Evolutionary conservation across 1,140 invertebrate genomes (phyloP), one percentile per base, ranked within the genome.

Genomic region (Cyclargus thomasi): DNA sequence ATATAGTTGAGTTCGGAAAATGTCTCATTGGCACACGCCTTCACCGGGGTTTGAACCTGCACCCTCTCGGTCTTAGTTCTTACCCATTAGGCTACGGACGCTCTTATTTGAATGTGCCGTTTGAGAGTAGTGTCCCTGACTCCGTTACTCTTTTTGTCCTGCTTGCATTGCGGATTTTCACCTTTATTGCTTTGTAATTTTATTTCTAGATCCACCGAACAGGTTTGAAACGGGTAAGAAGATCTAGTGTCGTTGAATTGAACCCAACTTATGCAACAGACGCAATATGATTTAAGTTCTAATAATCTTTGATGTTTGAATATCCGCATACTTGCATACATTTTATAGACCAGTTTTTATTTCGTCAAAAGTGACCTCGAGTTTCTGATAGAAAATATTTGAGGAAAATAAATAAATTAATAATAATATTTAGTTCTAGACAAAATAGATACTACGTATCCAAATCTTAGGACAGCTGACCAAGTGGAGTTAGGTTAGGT

Each of bases 71-170:
- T n/a, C n/a, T n/a, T n/a, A n/a, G n/a, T n/a, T n/a, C n/a, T n/a
- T n/a, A n/a, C n/a, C n/a, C n/a, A n/a, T n/a, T n/a, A n/a, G n/a
- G n/a, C n/a, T n/a, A n/a, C n/a, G n/a, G n/a, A n/a, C n/a, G n/a
- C n/a, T n/a, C n/a, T n/a, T n/a, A n/a, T n/a, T n/a, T n/a, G n/a
- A n/a, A n/a, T n/a, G 14, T 47, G 17, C 22, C 22, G 23, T 22
- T 23, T 62, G 59, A 16, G 21, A 36, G 23, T 39, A 76, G 82
- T 81, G 82, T 86, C 82, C 29, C 29, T 29, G 29, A 8, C 72
- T 69, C 80, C 80, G 79, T 86, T 86, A 84, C 72, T 81, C 77
- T 83, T 88, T 86, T 88, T 83, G 78, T 76, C 76, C 76, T 72
- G 66, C 72, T 78, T 81, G 70, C 74, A 62, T 70, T 73, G 82